These are phyloP conservation scores for Bolborhynchus lineola DNA, from an alignment of 2,113 vertebrate species.

Conservation along the genomic window DNA sequence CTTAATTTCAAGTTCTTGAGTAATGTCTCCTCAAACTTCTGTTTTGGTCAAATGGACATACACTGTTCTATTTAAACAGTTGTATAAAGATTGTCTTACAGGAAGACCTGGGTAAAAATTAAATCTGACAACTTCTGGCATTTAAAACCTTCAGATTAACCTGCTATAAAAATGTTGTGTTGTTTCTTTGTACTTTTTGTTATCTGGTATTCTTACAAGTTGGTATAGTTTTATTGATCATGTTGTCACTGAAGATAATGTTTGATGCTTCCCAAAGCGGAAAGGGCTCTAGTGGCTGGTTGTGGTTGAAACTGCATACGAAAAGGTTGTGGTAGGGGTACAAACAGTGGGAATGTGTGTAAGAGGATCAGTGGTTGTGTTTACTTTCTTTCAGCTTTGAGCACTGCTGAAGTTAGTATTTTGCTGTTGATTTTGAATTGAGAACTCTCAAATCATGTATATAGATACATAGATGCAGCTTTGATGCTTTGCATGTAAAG, in stretches of 20 bases:
- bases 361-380: conserved; percentile 61
- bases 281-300: conserved; percentile 70
- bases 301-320: conserved; percentile 75
- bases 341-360: conserved; percentile 65
- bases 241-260: conserved; percentile 70
- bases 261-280: conserved; percentile 48
- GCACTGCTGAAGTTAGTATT: background rate
- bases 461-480: background rate
- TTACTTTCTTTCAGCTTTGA: conserved; percentile 32
- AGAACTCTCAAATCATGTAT: background rate
- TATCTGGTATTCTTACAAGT: background rate
- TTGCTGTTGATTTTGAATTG: background rate
- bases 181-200: background rate
- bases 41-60: rapidly evolving
- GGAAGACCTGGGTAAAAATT: background rate
- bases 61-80: background rate
- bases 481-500: background rate
- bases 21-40: background rate
- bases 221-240: conserved; percentile 69
- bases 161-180: background rate
- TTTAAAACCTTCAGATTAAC: background rate
- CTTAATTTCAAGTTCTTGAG: background rate
- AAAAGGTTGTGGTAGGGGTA: conserved; percentile 60
- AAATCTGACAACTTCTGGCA: background rate
- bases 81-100: background rate